phyloP scores from a whole-genome alignment of 2,888 invertebrate genomes.

The Platypus cylindrus region DNA sequence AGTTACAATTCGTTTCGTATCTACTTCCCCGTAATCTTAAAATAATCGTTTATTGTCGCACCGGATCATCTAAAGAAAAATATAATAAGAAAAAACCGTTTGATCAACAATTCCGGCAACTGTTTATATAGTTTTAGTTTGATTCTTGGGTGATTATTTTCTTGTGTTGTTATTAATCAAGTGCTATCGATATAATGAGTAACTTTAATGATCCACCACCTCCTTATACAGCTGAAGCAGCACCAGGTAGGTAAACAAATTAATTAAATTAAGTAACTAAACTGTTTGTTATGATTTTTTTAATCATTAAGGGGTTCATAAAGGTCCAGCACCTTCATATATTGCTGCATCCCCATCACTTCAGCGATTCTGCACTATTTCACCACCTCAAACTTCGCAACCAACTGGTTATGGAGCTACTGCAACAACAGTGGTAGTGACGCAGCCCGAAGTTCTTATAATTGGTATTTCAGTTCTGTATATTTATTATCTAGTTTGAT shows the following conservation, averaged over 20 bases:
- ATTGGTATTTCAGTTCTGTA: conserved; percentile 42
- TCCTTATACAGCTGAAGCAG: conserved; percentile 14
- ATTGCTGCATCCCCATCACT: background rate
- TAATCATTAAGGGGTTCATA: conserved; percentile 13
- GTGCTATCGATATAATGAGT: no score
- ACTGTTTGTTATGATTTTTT: no score
- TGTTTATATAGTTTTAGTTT: no score
- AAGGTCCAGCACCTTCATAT: conserved; percentile 6
- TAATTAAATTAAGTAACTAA: no score
- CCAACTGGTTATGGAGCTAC: conserved; percentile 20
- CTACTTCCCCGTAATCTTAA: no score
- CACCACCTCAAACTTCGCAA: conserved; percentile 6
- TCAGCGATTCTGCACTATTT: conserved; percentile 7
- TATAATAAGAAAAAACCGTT: no score
- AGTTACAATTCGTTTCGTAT: no score
- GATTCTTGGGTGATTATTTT: no score
- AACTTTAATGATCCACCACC: conserved; percentile 18
- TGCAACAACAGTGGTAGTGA: conserved; percentile 42
- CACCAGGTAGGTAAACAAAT: conserved; percentile 3
- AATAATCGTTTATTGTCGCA: no score
- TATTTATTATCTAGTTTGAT: background rate
- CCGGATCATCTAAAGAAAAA: no score
- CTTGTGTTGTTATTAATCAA: no score
- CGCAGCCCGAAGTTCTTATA: conserved; percentile 65
- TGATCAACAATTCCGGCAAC: no score